Conservation (phyloP, 2,113 vertebrate species). For the Pitta sordida region DNA sequence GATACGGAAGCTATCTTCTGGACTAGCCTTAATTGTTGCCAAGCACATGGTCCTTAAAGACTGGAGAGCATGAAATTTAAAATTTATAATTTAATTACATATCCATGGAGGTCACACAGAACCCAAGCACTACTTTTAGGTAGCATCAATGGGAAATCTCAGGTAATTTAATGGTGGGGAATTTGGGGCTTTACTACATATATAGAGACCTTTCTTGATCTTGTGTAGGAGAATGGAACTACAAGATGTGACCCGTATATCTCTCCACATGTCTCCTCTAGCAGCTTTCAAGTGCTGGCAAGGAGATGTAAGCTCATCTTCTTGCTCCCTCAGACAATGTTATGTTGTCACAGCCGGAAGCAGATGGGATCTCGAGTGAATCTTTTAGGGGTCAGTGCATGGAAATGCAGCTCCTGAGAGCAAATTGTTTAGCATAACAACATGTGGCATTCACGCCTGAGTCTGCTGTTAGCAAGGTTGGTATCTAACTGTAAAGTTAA, state of each 20-base stretch:
- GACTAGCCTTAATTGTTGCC: not conserved
- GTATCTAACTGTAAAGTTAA: not conserved
- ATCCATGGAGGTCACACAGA: not conserved
- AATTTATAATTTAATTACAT: not conserved
- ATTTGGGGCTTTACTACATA: not conserved
- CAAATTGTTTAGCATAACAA: not conserved
- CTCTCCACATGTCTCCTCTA: not conserved
- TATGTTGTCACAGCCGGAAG: slow-evolving; percentile 16
- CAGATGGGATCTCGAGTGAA: not conserved
- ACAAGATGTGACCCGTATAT: not conserved
- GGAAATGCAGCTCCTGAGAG: not conserved
- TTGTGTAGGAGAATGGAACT: not conserved
- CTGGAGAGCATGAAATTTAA: not conserved
- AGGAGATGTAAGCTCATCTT: not conserved
- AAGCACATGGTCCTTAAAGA: not conserved
- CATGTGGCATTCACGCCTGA: not conserved
- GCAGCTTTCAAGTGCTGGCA: not conserved
- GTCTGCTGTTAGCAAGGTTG: not conserved
- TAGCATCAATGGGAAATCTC: not conserved
- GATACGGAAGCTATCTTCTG: not conserved
- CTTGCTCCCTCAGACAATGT: not conserved
- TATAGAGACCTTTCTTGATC: not conserved
- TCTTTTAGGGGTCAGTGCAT: not conserved
- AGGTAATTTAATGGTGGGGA: not conserved
- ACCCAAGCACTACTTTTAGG: not conserved